Percentiles rank a stretch among this genome's conserved stretches.
phyloP scores from a whole-genome alignment of 2,113 vertebrate genomes.

The Synchiropus splendidus region DNA sequence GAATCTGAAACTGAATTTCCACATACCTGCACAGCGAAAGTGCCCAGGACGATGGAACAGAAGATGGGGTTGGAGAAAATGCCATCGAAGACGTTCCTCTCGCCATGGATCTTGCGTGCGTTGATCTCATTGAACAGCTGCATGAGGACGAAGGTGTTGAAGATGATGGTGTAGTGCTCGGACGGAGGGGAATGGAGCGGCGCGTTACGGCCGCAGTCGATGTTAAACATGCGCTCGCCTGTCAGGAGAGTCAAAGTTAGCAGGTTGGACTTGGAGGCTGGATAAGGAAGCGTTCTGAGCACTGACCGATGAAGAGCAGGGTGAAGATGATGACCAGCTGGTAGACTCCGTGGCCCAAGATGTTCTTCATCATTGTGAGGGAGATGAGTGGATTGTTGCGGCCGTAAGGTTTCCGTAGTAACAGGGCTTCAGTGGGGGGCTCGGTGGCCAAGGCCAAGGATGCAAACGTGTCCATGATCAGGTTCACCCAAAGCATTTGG shows the following conservation, averaged over 20 bases:
- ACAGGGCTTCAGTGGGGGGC: slow-evolving; percentile 79
- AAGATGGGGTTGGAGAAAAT: slow-evolving; percentile 79
- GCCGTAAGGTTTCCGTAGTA: slow-evolving; percentile 83
- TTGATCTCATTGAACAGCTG: slow-evolving; percentile 83
- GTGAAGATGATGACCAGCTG: slow-evolving; percentile 87
- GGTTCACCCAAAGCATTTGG: slow-evolving; percentile 90
- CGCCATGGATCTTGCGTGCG: slow-evolving; percentile 74
- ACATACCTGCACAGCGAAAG: slow-evolving; percentile 69
- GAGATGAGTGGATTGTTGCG: slow-evolving; percentile 88
- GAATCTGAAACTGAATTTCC: neutral
- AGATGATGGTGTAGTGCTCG: slow-evolving; percentile 80
- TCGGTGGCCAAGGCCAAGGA: slow-evolving; percentile 85
- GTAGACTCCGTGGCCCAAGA: slow-evolving; percentile 82
- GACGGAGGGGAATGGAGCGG: slow-evolving; percentile 80
- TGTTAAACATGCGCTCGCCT: slow-evolving; percentile 87
- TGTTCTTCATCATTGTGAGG: slow-evolving; percentile 92
- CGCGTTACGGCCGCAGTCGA: slow-evolving; percentile 78
- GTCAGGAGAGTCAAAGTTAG: slow-evolving; percentile 1
- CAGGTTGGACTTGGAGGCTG: neutral
- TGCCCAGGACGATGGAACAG: slow-evolving; percentile 76
- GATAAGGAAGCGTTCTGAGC: neutral
- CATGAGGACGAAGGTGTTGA: slow-evolving; percentile 78
- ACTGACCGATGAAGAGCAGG: slow-evolving; percentile 76
- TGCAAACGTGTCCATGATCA: slow-evolving; percentile 91
- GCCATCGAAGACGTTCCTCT: slow-evolving; percentile 78